Base-by-base conservation (phyloP, 2,888 invertebrate genomes). In the Chymomyza fuscimana region DNA sequence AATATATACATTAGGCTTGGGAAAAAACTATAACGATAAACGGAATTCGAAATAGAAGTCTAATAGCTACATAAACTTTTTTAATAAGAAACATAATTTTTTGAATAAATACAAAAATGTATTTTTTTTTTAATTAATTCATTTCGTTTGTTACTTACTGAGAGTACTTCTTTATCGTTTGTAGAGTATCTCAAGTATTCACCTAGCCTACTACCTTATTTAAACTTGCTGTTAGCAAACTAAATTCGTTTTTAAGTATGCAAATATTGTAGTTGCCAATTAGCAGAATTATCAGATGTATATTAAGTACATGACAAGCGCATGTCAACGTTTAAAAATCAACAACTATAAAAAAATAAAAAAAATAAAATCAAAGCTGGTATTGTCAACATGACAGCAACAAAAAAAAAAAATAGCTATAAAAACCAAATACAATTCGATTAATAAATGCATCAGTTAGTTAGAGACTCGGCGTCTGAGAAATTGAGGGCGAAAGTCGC, bases 261-360 rank as follows among this genome's bases (percentile, higher is more conserved):
- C 77, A 84, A 84, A 89, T 79, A 79, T 89, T 87, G 77, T 60
- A 15, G 3, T 58, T 65, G 52, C 32, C 63, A 72, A 88, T 87
- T 89, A 89, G 82, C 80, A 73, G 66, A 65, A 74, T 86, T 84
- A 86, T 79, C 88, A 72, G 72, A 70, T 80, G 62, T 69, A 70
- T 82, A 80, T 81, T 77, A 82, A 74, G 74, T 76, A 63, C 25
- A 59, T 51, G 52, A 51, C 29, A 65, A 74, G 75, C 86, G 73
- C 79, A 80, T 88, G 89, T 87, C 87, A 87, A 87, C 86, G 73
- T 62, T 29, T 50, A 16, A 72, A 63, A 69, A 65, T 73, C 74
- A 75, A 69, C 62, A 73, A 61, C 70, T 65, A 72, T 74, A 61
- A 67, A 71, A 68, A 32, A 25, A 22, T 22, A 22, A 32, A 7